Evolutionary conservation across 2,888 invertebrate genomes (phyloP).

Genomic region (Aspidiotus destructor): DNA sequence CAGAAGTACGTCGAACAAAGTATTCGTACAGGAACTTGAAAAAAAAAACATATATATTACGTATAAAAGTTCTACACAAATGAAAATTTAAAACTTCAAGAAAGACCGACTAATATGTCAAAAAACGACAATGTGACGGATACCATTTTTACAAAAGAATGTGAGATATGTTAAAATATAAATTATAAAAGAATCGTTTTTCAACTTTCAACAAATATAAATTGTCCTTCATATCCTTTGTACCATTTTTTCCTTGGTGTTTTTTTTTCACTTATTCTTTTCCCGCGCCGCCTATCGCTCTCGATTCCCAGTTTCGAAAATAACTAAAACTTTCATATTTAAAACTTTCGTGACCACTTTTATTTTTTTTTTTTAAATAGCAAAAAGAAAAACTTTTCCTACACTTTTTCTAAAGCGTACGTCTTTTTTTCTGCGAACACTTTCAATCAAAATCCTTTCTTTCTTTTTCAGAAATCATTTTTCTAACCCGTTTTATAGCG

Average conservation of each 20-base stretch:
- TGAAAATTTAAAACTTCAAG: slow-evolving; percentile 1
- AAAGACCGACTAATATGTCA: background rate
- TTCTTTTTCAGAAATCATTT: background rate
- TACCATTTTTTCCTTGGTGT: background rate
- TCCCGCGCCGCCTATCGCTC: too few relatives aligned
- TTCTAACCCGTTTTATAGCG: background rate
- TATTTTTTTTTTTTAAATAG: background rate
- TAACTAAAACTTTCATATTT: background rate
- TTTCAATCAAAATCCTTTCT: slow-evolving; percentile 2
- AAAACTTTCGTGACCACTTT: background rate
- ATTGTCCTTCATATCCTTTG: background rate
- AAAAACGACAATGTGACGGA: slow-evolving; percentile 3
- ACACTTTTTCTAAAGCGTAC: background rate
- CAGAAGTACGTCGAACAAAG: too few relatives aligned
- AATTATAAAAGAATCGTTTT: slow-evolving; percentile 14
- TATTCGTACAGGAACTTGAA: background rate
- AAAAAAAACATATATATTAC: background rate
- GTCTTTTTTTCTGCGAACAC: background rate
- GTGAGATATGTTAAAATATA: slow-evolving; percentile 7
- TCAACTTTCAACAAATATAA: slow-evolving; percentile 1
- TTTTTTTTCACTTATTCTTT: background rate
- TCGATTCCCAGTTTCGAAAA: background rate
- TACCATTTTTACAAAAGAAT: background rate
- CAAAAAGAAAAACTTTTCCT: background rate
- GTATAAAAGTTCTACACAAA: background rate